Conservation (phyloP, 2,888 invertebrate genomes). For the Pelosia muscerda region DNA sequence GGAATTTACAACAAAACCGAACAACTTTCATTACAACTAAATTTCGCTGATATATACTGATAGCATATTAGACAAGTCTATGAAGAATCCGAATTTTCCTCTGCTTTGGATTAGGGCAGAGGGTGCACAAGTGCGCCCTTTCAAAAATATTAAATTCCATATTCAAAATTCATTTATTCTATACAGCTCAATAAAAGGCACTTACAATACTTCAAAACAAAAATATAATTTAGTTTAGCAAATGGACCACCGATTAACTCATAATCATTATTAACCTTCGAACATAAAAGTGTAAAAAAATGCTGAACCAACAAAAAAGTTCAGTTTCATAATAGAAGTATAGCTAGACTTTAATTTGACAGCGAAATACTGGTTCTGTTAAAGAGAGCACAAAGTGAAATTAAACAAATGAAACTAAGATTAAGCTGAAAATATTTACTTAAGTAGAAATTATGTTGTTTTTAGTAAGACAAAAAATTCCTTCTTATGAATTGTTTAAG, state of each 20-base stretch:
- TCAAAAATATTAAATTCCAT: too few relatives aligned
- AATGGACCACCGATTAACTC: too few relatives aligned
- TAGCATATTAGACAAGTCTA: not conserved
- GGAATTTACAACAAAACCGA: not conserved
- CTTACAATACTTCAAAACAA: too few relatives aligned
- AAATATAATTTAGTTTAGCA: too few relatives aligned
- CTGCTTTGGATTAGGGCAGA: too few relatives aligned
- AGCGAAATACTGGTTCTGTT: not conserved
- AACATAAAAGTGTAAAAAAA: not conserved
- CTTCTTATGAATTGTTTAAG: not conserved
- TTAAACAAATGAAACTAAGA: conserved; percentile 1
- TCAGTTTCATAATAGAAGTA: not conserved
- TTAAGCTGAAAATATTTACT: not conserved
- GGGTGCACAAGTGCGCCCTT: too few relatives aligned
- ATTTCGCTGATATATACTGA: not conserved
- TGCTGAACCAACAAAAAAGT: not conserved
- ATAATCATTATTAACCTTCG: not conserved
- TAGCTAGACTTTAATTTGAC: not conserved
- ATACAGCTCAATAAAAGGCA: too few relatives aligned
- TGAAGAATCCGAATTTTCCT: too few relatives aligned
- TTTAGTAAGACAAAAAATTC: conserved; percentile 19
- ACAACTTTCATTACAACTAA: too few relatives aligned
- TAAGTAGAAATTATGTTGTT: not conserved
- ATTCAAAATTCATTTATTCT: too few relatives aligned
- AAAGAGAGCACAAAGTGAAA: not conserved